Conservation (phyloP, 2,797 vertebrate species). For the Sandelia bainsii region DNA sequence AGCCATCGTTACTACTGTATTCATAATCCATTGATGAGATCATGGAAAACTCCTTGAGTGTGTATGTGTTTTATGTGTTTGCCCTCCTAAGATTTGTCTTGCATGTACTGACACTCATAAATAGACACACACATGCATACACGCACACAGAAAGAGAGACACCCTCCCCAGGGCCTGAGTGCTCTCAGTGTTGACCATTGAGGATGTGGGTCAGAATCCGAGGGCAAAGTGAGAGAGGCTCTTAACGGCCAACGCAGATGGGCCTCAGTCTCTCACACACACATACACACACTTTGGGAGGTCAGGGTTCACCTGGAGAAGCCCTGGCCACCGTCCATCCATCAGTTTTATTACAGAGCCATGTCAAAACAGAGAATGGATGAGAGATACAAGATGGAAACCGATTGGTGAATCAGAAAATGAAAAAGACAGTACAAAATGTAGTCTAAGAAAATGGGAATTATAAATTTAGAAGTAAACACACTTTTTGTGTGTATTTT, state of each 20-base stretch:
- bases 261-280: constrained; percentile 61
- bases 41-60: constrained; percentile 70
- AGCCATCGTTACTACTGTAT: constrained; percentile 81
- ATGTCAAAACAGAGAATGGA: constrained; percentile 69
- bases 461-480: not conserved
- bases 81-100: constrained; percentile 61
- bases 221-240: constrained; percentile 77
- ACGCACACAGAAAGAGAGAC: constrained; percentile 46
- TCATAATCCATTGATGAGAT: constrained; percentile 84
- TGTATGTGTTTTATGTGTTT: constrained; percentile 46
- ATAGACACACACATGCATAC: constrained; percentile 33
- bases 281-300: constrained; percentile 62
- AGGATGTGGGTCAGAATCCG: constrained; percentile 79
- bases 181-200: constrained; percentile 79
- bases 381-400: constrained; percentile 22
- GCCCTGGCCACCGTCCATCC: constrained; percentile 83
- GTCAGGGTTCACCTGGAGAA: constrained; percentile 87
- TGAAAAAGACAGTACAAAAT: not conserved
- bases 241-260: constrained; percentile 81
- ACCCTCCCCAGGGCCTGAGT: constrained; percentile 69
- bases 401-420: constrained; percentile 26
- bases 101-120: constrained; percentile 61
- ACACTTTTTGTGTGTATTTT: not conserved
- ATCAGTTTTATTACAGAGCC: constrained; percentile 84
- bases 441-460: accelerated